Evolutionary conservation across 2,888 invertebrate species (phyloP).

Genomic region (Chymomyza amoena): DNA sequence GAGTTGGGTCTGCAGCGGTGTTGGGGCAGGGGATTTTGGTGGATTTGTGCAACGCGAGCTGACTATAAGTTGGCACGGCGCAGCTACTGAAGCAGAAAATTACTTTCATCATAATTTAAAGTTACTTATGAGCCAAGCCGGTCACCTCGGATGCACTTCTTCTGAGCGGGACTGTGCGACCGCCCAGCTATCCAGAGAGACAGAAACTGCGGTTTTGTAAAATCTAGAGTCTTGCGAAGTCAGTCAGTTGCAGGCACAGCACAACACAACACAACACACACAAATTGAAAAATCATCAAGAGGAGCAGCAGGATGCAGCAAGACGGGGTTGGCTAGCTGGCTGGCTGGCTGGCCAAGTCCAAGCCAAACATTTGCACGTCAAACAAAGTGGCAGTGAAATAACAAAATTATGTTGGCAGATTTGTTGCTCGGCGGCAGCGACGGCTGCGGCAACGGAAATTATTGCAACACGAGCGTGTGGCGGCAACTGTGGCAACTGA

Average conservation of each 20-base stretch:
- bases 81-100: conserved; percentile 76
- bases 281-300: conserved; percentile 72
- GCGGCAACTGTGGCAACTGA: conserved; percentile 20
- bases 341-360: conserved; percentile 3
- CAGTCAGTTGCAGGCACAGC: conserved; percentile 10
- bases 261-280: conserved; percentile 11
- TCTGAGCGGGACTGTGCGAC: not conserved
- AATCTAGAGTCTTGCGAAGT: conserved; percentile 47
- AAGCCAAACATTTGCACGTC: conserved; percentile 69
- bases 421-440: conserved; percentile 58
- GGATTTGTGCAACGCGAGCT: conserved; percentile 39
- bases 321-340: not conserved
- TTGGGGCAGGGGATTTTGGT: too few relatives aligned
- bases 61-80: conserved; percentile 45
- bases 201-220: conserved; percentile 35
- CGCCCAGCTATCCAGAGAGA: not conserved
- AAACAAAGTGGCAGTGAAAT: conserved; percentile 73
- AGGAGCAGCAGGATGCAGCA: not conserved
- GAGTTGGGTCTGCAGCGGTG: not conserved
- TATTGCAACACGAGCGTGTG: conserved; percentile 45
- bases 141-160: not conserved
- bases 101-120: conserved; percentile 76
- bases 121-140: conserved; percentile 60
- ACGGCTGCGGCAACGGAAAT: conserved; percentile 53
- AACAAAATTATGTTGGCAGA: conserved; percentile 72